phyloP scores from a whole-genome alignment of 2,113 vertebrate species.

The Pantherophis guttatus region DNA sequence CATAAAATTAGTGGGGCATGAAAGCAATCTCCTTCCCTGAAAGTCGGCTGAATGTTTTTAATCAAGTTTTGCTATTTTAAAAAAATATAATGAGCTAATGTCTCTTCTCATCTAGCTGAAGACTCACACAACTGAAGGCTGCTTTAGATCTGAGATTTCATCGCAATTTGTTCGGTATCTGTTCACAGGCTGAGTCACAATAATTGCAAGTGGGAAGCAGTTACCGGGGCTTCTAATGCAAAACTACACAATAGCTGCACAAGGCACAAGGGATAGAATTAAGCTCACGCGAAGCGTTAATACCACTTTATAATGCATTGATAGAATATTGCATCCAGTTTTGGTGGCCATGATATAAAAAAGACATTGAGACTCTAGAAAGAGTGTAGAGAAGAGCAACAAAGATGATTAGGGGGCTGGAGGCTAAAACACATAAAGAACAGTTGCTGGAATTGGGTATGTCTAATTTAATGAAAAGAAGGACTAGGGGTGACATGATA shows the following conservation, averaged over 20 bases:
- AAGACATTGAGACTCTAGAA: background rate
- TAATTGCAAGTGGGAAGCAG: background rate
- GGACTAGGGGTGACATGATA: background rate
- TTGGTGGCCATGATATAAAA: background rate
- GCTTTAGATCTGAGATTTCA: background rate
- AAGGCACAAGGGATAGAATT: background rate
- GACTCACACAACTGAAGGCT: background rate
- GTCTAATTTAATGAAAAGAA: background rate
- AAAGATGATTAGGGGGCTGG: background rate
- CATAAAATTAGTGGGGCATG: conserved; percentile 48
- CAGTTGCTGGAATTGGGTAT: background rate
- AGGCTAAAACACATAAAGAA: background rate
- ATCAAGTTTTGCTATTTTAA: conserved; percentile 62
- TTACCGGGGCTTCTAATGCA: background rate
- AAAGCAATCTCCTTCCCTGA: conserved; percentile 47
- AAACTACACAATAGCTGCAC: background rate
- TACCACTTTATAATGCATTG: background rate
- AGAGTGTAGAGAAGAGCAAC: background rate
- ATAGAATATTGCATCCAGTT: background rate
- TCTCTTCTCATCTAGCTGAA: background rate
- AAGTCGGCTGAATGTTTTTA: conserved; percentile 55
- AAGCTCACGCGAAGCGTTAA: background rate
- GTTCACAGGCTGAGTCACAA: background rate
- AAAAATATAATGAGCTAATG: conserved; percentile 47
- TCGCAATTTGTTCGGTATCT: background rate